Conservation (phyloP, 2,888 invertebrate species). For the Agrotis segetum region DNA sequence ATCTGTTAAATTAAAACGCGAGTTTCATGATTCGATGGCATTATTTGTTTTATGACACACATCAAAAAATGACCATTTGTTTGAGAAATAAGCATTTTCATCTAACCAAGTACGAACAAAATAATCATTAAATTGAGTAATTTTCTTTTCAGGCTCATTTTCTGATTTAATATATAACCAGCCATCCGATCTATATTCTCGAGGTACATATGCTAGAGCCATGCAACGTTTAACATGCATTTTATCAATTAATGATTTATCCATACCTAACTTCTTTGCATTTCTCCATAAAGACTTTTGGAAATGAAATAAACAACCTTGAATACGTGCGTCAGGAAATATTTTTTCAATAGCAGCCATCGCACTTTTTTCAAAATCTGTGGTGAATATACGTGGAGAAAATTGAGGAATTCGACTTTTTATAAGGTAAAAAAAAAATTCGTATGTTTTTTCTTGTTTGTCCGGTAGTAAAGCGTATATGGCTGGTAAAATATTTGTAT, state of each 20-base stretch:
- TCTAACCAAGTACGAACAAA: no score
- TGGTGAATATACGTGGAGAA: constrained; percentile 22
- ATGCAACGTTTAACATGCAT: constrained; percentile 23
- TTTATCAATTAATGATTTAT: neutral
- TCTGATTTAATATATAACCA: constrained; percentile 12
- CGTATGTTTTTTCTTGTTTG: neutral
- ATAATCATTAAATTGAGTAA: no score
- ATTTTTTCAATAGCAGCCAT: constrained; percentile 12
- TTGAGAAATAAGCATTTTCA: no score
- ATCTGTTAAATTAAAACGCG: no score
- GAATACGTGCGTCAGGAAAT: constrained; percentile 24
- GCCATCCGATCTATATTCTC: constrained; percentile 13
- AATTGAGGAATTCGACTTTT: constrained; percentile 9
- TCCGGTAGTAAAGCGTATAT: constrained; percentile 23
- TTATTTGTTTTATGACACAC: no score
- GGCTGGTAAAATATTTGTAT: constrained; percentile 25
- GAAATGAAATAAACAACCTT: constrained; percentile 6
- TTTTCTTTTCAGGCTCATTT: neutral
- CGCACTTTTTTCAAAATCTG: constrained; percentile 29
- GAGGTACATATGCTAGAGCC: constrained; percentile 28
- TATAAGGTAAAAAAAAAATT: no score
- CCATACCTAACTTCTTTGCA: no score
- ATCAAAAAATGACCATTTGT: no score
- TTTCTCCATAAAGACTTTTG: no score
- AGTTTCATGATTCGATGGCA: no score